Percentiles rank a stretch among this genome's conserved stretches.
Evolutionary conservation across 1,140 invertebrate genomes (phyloP).

Genomic region (Alviniconcha marisindica): DNA sequence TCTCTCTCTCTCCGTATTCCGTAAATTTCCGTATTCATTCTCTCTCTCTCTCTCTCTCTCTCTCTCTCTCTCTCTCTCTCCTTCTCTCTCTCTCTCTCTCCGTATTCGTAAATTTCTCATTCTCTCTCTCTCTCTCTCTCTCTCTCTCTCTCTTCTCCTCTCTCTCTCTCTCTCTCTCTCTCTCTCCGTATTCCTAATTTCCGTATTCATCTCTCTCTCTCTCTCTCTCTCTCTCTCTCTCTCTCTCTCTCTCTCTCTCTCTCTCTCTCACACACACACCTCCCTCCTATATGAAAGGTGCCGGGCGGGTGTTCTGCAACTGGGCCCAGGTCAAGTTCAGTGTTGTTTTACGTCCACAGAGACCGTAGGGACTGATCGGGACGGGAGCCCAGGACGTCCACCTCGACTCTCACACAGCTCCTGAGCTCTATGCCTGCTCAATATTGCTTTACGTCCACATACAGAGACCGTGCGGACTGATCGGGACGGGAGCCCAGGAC

Average conservation of each 20-base stretch:
- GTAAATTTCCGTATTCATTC: too few relatives aligned
- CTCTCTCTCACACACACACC: not conserved
- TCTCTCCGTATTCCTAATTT: too few relatives aligned
- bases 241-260: not conserved
- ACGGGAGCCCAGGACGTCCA: not conserved
- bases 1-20: too few relatives aligned
- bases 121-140: slow-evolving; percentile 30
- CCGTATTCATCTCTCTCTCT: too few relatives aligned
- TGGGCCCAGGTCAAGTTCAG: not conserved
- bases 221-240: not conserved
- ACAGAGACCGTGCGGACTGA: not conserved
- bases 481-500: too few relatives aligned
- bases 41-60: too few relatives aligned
- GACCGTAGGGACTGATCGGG: too few relatives aligned
- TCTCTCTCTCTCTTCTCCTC: slow-evolving; percentile 13
- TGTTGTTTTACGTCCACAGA: not conserved
- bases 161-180: too few relatives aligned
- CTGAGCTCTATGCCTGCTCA: not conserved
- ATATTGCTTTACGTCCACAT: not conserved
- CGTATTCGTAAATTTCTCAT: not conserved
- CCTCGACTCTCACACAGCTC: not conserved
- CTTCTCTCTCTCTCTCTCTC: too few relatives aligned
- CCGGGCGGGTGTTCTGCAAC: too few relatives aligned
- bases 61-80: too few relatives aligned
- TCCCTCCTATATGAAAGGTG: too few relatives aligned